Evolutionary conservation across 30 jellyfish, hydroid and myxozoan genomes (phyloP).

Genomic region (Rhopilema esculentum): DNA sequence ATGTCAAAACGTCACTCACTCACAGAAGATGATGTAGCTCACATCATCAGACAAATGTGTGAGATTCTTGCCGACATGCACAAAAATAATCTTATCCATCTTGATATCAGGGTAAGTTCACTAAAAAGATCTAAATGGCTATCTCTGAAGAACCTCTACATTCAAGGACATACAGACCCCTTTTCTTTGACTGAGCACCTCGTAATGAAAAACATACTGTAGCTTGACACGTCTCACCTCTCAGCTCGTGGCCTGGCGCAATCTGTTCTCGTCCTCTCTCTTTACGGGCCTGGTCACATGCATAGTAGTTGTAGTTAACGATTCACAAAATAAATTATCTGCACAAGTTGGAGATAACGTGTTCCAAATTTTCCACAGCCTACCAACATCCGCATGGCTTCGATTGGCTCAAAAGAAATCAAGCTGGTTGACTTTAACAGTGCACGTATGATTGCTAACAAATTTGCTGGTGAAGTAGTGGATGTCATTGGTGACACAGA

Average conservation of each 20-base stretch:
- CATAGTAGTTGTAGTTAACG: no score
- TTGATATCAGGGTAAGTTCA: constrained; percentile 88
- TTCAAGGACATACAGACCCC: no score
- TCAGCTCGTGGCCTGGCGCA: no score
- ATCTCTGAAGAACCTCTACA: no score
- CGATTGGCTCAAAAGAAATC: constrained; percentile 87
- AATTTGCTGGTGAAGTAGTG: constrained; percentile 96
- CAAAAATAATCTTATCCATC: constrained; percentile 79
- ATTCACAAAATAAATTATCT: no score
- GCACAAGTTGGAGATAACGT: background rate
- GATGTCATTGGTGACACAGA: constrained; percentile 99
- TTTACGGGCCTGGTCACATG: no score
- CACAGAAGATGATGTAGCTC: constrained; percentile 97
- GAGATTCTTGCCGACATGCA: constrained; percentile 83
- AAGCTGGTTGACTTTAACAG: constrained; percentile 92
- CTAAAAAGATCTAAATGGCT: no score
- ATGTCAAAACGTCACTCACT: constrained; percentile 90
- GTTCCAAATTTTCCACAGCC: constrained; percentile 65
- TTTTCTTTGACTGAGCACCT: no score
- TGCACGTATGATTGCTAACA: constrained; percentile 90
- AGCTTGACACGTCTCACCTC: no score
- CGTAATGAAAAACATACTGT: no score
- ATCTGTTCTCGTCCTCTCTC: no score
- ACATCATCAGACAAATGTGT: constrained; percentile 84
- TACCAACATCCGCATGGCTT: constrained; percentile 90